Base-by-base conservation (phyloP, 1,140 invertebrate species). In the Polyergus mexicanus region DNA sequence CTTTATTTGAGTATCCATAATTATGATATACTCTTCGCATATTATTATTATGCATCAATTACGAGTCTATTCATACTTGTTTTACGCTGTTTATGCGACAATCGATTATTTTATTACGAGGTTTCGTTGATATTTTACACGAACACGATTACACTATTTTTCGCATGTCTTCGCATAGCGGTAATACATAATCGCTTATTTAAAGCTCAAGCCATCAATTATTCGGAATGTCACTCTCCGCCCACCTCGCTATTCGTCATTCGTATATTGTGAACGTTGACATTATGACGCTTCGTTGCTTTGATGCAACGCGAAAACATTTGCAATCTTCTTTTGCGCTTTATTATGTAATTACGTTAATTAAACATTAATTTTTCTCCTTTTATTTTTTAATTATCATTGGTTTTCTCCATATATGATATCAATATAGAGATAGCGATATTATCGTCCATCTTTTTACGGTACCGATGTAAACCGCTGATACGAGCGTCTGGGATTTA, bases 171-270 rank as follows among this genome's bases (percentile, higher is more conserved):
- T 68, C 1, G 25, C 28, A 7, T 78, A 68, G n/a, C n/a, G 7
- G 16, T 8, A 54, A 54, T 54, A 22, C 32, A 28, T 76, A 63
- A 16, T 25, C 4, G 13, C 1, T 38, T 68, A 78, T 78, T 78
- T 78, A 78, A 54, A 78, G 47, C 32, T 78, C 44, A 51, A 3
- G 13, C 16, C 13, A 2, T 78, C 32, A 78, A 68, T 78, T 78
- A 78, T 54, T 78, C 10, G 32, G 66, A 68, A 78, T 68, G 32
- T 78, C 56, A 76, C 22, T 60, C 16, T 60, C 25, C 19, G 28
- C 41, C 5, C 28, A 77, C 13, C 10, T 4, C 41, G 28, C 28
- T 60, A 65, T 65, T 65, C 16, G 47, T 44, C 75, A 65, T 65
- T 65, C 22, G 35, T 22, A 65, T 0, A 38, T 35, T 28, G 32